Conservation (phyloP, 2,797 vertebrate genomes). For the Phrynocephalus vlangalii region DNA sequence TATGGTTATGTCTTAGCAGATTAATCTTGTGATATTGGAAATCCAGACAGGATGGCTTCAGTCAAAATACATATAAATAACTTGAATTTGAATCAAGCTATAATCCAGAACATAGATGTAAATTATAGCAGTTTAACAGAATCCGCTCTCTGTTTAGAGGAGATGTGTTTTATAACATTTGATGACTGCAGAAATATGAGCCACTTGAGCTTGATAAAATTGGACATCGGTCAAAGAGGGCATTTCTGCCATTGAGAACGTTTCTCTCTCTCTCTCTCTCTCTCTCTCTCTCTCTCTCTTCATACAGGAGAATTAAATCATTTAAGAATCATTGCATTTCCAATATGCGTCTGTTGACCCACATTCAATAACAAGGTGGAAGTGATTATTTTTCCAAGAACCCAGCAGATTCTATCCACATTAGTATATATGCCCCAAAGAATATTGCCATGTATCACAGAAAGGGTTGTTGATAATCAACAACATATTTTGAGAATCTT, state of each 20-base stretch:
- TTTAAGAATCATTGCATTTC: conserved; percentile 80
- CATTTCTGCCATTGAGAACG: conserved; percentile 83
- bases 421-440: conserved; percentile 67
- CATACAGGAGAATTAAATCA: conserved; percentile 73
- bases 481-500: conserved; percentile 34
- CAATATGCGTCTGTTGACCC: conserved; percentile 80
- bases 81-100: conserved; percentile 83
- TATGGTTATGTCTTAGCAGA: conserved; percentile 89
- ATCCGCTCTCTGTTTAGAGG: conserved; percentile 72
- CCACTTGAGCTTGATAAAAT: conserved; percentile 70
- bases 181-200: conserved; percentile 70
- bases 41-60: conserved; percentile 87
- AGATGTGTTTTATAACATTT: conserved; percentile 71
- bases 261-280: conserved; percentile 58
- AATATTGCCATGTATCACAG: conserved; percentile 59
- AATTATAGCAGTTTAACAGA: conserved; percentile 82
- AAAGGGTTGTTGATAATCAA: conserved; percentile 62
- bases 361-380: conserved; percentile 77
- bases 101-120: conserved; percentile 87
- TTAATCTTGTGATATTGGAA: conserved; percentile 92
- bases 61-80: conserved; percentile 84
- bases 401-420: conserved; percentile 74
- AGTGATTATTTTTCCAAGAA: conserved; percentile 81
- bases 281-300: conserved; percentile 70
- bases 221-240: conserved; percentile 67